Evolutionary conservation across 1,140 invertebrate genomes (phyloP).

Genomic region (Drosophila virilis): DNA sequence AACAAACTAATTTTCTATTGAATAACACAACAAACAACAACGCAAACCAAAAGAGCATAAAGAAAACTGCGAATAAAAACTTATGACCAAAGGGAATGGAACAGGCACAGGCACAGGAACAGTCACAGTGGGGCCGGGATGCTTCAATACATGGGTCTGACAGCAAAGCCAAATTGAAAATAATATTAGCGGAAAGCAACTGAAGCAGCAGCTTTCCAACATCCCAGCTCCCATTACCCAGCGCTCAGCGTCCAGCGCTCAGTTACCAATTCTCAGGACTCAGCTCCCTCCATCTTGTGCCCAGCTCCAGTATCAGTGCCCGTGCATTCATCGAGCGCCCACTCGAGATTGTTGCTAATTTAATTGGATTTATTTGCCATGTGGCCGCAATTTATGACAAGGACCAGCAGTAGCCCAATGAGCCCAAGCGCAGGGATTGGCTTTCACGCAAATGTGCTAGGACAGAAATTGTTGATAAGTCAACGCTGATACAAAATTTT

Average conservation of each 20-base stretch:
- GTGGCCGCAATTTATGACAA: conserved; percentile 35
- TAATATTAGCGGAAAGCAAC: conserved; percentile 35
- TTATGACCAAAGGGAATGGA: conserved; percentile 29
- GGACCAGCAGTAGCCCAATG: background rate
- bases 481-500: background rate
- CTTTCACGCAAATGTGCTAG: conserved; percentile 7
- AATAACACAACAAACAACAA: conserved; percentile 40
- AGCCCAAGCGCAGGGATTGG: background rate
- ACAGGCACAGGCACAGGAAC: background rate
- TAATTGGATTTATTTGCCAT: conserved; percentile 53
- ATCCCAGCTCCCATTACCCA: background rate
- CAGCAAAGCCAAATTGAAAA: conserved; percentile 47
- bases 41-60: conserved; percentile 36
- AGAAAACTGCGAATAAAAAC: conserved; percentile 48
- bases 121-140: background rate
- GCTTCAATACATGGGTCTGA: conserved; percentile 12
- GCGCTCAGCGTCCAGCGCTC: background rate
- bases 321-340: conserved; percentile 21
- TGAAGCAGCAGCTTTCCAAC: background rate
- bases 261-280: background rate
- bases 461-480: background rate
- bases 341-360: conserved; percentile 50
- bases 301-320: background rate
- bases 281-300: background rate
- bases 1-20: conserved; percentile 57